Conservation (phyloP, 2,113 vertebrate species). For the Siphamia tubifer region DNA sequence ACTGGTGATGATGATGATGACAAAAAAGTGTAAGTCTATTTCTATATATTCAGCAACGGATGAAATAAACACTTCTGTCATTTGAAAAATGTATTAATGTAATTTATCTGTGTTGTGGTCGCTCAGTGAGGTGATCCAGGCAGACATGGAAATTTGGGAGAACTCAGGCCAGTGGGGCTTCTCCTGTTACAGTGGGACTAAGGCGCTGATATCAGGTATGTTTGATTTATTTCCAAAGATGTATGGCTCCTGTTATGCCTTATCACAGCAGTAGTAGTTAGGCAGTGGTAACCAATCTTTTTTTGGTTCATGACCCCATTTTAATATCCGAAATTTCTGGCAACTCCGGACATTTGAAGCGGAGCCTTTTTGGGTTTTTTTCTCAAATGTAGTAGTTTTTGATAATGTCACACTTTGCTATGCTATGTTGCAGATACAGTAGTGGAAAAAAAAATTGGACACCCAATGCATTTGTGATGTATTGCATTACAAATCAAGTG, state of each 20-base stretch:
- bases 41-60: not conserved
- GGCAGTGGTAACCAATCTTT: not conserved
- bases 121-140: slow-evolving; percentile 83
- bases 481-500: no score
- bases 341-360: no score
- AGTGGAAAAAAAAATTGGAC: no score
- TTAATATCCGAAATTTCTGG: no score
- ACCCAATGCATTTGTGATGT: no score
- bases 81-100: not conserved
- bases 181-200: slow-evolving; percentile 85
- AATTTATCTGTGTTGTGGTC: not conserved
- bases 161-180: slow-evolving; percentile 91
- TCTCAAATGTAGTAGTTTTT: no score
- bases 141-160: slow-evolving; percentile 90
- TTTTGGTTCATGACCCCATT: no score
- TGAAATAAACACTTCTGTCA: not conserved
- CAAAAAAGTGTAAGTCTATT: slow-evolving; percentile 84
- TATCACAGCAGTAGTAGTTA: not conserved
- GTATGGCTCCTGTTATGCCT: not conserved
- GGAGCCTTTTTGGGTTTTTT: no score
- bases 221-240: not conserved
- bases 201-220: slow-evolving; percentile 85
- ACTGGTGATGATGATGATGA: slow-evolving; percentile 79
- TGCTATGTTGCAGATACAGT: no score
- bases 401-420: no score